Evolutionary conservation across 2,888 invertebrate genomes (phyloP), one percentile per base, ranked within the genome.

Genomic region (Drosophila picticornis): DNA sequence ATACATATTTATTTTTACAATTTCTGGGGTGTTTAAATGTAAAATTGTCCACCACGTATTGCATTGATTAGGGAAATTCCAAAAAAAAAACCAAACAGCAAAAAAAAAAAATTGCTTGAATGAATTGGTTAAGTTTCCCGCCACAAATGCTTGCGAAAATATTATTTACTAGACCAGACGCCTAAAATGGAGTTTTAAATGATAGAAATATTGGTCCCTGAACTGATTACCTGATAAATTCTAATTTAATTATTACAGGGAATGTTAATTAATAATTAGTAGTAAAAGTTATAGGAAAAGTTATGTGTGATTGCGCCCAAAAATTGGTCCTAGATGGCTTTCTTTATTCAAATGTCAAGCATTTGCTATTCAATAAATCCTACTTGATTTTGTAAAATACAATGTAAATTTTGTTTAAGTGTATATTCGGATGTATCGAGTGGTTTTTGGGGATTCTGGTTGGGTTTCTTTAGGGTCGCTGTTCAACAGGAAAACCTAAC

Each of bases 401-500:
- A 9, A 16, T 25, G 0, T 16, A 16, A 11, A 27, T 19, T 19
- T 36, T 55, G 2, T 36, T 22, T 0, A 55, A 27, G 36, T 55
- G 55, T 36, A 29, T 25, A 6, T 36, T 25, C 43, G 59, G 38
- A 53, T 68, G 57, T 64, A 74, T 73, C 52, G 71, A 75, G 60
- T 76, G 79, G 69, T 46, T 66, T 66, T 66, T 66, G 22, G 43
- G 58, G n/a, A 19, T 72, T 51, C 27, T 25, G 38, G 16, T 22
- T n/a, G 53, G 43, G 40, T 52, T 59, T 31, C 22, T 31, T 43
- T 40, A 16, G 53, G 27, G 38, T 27, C 32, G 31, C 11, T 66
- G 19, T 29, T 57, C 51, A 53, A 51, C 61, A 76, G 71, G 72
- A 86, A 71, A 86, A 81, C 86, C 79, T 86, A 86, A 86, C 90